Evolutionary conservation across 2,888 invertebrate genomes (phyloP).

Genomic region (Apamea sordens): DNA sequence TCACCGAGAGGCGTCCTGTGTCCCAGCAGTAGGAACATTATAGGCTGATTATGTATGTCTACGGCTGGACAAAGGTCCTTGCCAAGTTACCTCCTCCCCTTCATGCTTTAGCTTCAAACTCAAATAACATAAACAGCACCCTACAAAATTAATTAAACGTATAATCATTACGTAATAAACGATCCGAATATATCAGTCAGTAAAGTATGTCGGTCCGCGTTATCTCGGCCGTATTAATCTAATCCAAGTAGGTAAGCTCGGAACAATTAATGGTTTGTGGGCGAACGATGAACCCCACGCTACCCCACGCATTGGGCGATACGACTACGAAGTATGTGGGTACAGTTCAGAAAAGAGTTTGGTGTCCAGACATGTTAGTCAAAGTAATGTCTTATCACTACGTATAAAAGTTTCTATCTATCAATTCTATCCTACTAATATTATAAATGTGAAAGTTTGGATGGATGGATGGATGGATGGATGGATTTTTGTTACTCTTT

Average conservation of each 20-base stretch:
- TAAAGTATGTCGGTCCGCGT: constrained; percentile 39
- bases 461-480: no score
- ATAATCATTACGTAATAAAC: constrained; percentile 37
- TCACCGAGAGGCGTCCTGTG: no score
- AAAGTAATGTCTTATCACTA: neutral
- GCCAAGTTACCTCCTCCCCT: neutral
- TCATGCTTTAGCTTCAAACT: neutral
- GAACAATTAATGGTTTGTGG: constrained; percentile 74
- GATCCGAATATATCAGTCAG: constrained; percentile 33
- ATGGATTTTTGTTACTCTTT: no score
- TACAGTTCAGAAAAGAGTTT: neutral
- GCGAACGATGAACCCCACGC: constrained; percentile 28
- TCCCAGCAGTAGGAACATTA: no score
- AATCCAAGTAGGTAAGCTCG: constrained; percentile 63
- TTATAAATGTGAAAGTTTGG: no score
- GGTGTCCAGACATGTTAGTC: neutral
- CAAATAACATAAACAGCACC: neutral
- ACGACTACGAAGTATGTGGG: constrained; percentile 6
- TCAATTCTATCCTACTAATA: no score
- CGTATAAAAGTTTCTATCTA: neutral
- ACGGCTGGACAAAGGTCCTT: neutral
- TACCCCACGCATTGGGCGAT: constrained; percentile 4
- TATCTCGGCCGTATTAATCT: constrained; percentile 73
- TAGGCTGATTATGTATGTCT: neutral
- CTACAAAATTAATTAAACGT: constrained; percentile 26